These are phyloP conservation scores for Numenius phaeopus DNA, from an alignment of 2,797 vertebrate genomes.

Conservation along the genomic window DNA sequence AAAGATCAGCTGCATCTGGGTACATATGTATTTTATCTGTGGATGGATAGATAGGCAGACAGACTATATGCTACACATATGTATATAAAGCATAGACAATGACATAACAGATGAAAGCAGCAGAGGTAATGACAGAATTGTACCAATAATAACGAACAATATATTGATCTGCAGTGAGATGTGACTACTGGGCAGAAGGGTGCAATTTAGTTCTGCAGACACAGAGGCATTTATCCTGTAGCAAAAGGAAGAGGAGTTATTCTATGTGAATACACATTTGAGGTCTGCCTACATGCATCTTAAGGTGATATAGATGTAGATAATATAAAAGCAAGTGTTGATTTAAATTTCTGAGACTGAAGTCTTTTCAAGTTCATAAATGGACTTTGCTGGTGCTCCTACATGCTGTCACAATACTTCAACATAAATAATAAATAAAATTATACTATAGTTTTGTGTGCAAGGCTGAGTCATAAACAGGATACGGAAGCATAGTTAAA, in stretches of 20 bases:
- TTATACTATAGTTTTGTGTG: neutral
- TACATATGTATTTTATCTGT: accelerated
- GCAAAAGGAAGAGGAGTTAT: neutral
- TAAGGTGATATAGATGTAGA: neutral
- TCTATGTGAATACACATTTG: neutral
- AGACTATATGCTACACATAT: neutral
- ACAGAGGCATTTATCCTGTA: neutral
- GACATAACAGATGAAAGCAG: neutral
- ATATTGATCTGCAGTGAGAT: neutral
- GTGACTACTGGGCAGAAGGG: neutral
- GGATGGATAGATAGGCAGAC: neutral
- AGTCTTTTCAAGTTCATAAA: neutral
- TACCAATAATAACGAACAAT: neutral
- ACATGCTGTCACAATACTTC: neutral
- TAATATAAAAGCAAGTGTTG: neutral
- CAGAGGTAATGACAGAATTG: neutral
- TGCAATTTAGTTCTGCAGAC: neutral
- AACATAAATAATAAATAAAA: neutral
- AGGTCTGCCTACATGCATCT: neutral
- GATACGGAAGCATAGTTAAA: neutral
- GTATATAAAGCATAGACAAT: neutral
- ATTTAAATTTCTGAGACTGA: neutral
- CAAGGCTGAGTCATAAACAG: neutral
- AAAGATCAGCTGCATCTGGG: neutral
- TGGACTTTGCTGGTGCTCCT: neutral